Evolutionary conservation across 2,797 vertebrate genomes (phyloP), one percentile per base, ranked within the genome.

Genomic region (Pteropus rufus): DNA sequence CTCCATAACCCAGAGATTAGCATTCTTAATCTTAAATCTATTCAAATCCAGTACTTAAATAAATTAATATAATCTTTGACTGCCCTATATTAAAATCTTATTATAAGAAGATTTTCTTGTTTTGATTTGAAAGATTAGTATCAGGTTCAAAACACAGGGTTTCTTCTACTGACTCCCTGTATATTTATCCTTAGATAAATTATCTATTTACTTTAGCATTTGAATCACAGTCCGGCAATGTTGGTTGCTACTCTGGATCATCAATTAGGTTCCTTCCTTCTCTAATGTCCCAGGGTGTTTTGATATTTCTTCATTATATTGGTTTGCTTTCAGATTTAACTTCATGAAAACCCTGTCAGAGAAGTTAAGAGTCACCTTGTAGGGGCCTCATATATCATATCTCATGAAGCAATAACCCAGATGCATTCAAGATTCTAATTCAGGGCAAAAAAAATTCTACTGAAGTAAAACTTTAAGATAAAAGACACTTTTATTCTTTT

Each of bases 31-130:
- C 73, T 67, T 87, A 67, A 89, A 83, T 94, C 60, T 94, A 15
- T 75, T 82, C 62, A 91, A 92, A 91, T 89, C 52, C 29, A 69
- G 44, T 73, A 65, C 31, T 93, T 94, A 94, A 60, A 83, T 75
- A 90, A 95, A 91, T 89, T 89, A 91, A 72, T 86, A 85, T 70
- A 52, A 97, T 96, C 92, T 93, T 29, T 92, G 73, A 39, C 44
- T 96, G 90, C 39, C 91, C 91, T 86, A 83, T 79, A 91, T 96
- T 94, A 88, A 95, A 97, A 97, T 84, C 88, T 62, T 95, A 60
- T 96, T 91, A 88, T 58, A 26, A 86, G 75, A 81, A 76, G 70
- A 94, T 92, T 96, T 91, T 93, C 92, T 92, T 95, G 24, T 85
- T 79, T 93, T 91, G 52, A 75, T 94, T 87, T 52, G 11, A 93